Base-by-base conservation (phyloP, 1,140 invertebrate species). In the Sesamia nonagrioides region DNA sequence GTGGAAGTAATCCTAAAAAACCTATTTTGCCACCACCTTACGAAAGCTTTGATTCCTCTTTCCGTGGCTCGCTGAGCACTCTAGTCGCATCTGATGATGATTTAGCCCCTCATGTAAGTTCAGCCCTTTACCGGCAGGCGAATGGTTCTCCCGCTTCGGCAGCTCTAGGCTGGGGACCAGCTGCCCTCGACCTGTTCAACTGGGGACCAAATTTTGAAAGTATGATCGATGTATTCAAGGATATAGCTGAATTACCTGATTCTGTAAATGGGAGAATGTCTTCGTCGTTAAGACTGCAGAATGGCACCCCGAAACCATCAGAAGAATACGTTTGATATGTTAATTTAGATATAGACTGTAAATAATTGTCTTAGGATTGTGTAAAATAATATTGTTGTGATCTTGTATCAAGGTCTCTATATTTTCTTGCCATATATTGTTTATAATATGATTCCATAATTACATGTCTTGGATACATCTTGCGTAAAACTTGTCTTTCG, bases 141-240 rank as follows among this genome's bases (percentile, higher is more conserved):
- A 97, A 97, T 80, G 97, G 97, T 9, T 97, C 97, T 1, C 97
- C 97, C 0, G 97, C 97, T 0, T 95, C 96, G 9, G 94, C 95
- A 52, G 96, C 96, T 58, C 95, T 99, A 37, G 97, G 98, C 61
- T 99, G 98, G 98, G 98, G 99, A 87, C 98, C 74, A 6, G 60
- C 74, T 11, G 48, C 74, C 11, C 50, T 77, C 7, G 74, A 99
- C 89, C 95, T 99, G 72, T 95, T 99, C 15, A 99, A 99, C 95
- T 99, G 98, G 98, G 98, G 98, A 8, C 98, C 98, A 7, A 99
- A 98, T 95, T 99, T 99, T 92, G 98, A 99, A 92, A 98, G 97
- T 90, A 96, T 99, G 86, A 98, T 98, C 61, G 98, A 98, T 1
- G 98, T 99, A 50, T 99, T 99, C 88, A 98, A 98, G 95, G 98